A percentile compares a stretch with the other conserved stretches of the same genome.
phyloP scores from a whole-genome alignment of 2,888 invertebrate species.

The Dicyrtoma fusca region DNA sequence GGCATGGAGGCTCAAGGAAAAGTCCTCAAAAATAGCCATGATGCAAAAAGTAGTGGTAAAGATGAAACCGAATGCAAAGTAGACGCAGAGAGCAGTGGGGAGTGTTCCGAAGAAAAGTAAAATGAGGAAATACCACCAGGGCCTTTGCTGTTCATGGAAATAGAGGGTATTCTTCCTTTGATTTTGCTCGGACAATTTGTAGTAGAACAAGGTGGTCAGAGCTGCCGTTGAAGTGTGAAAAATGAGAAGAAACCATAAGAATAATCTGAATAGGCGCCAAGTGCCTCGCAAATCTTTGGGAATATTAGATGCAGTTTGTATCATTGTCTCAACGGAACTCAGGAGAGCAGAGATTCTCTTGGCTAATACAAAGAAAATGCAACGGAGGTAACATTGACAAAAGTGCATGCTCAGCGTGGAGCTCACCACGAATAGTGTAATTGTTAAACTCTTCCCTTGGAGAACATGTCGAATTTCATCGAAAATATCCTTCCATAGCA shows the following conservation, averaged over 20 bases:
- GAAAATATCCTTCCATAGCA: background rate
- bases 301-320: background rate
- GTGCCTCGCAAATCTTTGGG: constrained; percentile 1
- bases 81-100: too few relatives aligned
- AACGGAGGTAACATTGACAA: background rate
- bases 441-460: background rate
- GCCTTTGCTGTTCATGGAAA: too few relatives aligned
- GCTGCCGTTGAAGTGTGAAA: background rate
- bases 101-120: too few relatives aligned
- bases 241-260: constrained; percentile 10
- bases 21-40: too few relatives aligned
- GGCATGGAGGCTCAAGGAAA: too few relatives aligned
- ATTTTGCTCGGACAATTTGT: too few relatives aligned
- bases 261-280: background rate
- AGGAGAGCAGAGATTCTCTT: background rate
- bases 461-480: background rate
- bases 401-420: background rate
- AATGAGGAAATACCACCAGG: too few relatives aligned
- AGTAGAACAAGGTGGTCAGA: background rate
- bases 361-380: background rate
- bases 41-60: too few relatives aligned
- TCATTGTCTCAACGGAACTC: background rate
- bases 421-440: background rate
- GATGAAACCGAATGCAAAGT: too few relatives aligned
- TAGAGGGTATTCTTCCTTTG: too few relatives aligned